These are phyloP conservation scores for Nothobranchius furzeri DNA, from an alignment of 2,113 vertebrate species.

Conservation along the genomic window DNA sequence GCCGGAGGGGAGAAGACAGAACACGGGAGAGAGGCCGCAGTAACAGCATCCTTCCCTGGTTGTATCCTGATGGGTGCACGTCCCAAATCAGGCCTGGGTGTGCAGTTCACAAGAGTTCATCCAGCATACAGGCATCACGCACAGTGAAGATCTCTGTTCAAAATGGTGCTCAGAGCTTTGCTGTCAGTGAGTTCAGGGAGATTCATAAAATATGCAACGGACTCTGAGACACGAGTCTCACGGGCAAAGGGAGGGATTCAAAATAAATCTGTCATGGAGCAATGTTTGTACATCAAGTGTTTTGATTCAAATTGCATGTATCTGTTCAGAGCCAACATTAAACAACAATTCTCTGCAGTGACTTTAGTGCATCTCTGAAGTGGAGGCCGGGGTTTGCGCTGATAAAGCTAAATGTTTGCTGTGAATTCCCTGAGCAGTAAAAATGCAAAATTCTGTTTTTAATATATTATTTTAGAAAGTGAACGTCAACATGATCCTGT, in stretches of 20 bases:
- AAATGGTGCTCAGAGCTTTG: conserved; percentile 19
- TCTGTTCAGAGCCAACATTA: no score
- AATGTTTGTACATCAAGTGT: no score
- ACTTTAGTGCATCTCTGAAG: no score
- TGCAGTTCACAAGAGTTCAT: conserved; percentile 13
- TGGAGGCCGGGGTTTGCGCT: no score
- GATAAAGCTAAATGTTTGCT: no score
- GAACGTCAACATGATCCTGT: no score
- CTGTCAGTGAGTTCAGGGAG: background rate
- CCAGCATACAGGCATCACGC: background rate
- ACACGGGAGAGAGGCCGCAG: conserved; percentile 14
- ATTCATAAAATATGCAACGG: conserved; percentile 35
- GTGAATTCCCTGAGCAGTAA: no score
- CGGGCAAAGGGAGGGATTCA: background rate
- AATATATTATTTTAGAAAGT: no score
- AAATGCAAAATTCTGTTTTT: no score
- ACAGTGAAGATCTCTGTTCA: conserved; percentile 3
- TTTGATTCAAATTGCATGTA: no score
- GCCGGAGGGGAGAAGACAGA: conserved; percentile 2
- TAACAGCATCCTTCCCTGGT: background rate
- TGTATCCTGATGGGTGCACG: background rate
- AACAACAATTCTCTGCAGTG: no score
- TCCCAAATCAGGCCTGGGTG: conserved; percentile 8
- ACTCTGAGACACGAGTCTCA: conserved; percentile 17
- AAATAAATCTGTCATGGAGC: background rate